Evolutionary conservation across 2,888 invertebrate genomes (phyloP).

Genomic region (Orchesella flavescens): DNA sequence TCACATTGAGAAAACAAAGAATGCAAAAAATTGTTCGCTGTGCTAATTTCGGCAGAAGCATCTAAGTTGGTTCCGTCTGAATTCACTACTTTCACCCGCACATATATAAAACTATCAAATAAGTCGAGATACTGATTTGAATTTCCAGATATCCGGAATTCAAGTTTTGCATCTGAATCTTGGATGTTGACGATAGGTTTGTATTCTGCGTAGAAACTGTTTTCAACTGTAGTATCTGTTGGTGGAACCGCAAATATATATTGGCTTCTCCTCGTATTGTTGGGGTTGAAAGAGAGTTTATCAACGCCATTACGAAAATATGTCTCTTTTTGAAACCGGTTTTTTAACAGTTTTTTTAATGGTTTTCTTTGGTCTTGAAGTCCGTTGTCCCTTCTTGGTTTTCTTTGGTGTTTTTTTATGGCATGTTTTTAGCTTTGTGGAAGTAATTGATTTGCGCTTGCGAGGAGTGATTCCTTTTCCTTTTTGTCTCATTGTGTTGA

Average conservation of each 20-base stretch:
- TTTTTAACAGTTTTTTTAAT: slow-evolving; percentile 27
- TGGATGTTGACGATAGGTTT: slow-evolving; percentile 62
- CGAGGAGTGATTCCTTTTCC: slow-evolving; percentile 31
- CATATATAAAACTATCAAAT: slow-evolving; percentile 44
- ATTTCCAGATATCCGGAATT: slow-evolving; percentile 58
- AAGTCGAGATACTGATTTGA: slow-evolving; percentile 58
- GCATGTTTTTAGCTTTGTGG: neutral
- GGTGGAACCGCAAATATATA: slow-evolving; percentile 56
- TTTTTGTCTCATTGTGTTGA: neutral
- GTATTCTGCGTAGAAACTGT: slow-evolving; percentile 60
- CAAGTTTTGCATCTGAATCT: slow-evolving; percentile 56
- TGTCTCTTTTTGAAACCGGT: slow-evolving; percentile 40
- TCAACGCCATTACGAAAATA: slow-evolving; percentile 60
- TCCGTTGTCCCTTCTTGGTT: slow-evolving; percentile 2
- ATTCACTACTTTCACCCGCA: slow-evolving; percentile 40
- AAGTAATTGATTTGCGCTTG: neutral
- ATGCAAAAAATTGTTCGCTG: slow-evolving; percentile 56
- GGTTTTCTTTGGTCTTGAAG: slow-evolving; percentile 6
- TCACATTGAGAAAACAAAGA: slow-evolving; percentile 63
- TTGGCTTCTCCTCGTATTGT: slow-evolving; percentile 50
- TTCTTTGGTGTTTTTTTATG: neutral
- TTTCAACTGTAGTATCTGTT: slow-evolving; percentile 63
- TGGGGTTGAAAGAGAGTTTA: slow-evolving; percentile 45
- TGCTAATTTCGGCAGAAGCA: slow-evolving; percentile 1
- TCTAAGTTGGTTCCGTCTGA: slow-evolving; percentile 33